Base-by-base conservation (phyloP, 2,797 vertebrate genomes). In the Sylvia borin region DNA sequence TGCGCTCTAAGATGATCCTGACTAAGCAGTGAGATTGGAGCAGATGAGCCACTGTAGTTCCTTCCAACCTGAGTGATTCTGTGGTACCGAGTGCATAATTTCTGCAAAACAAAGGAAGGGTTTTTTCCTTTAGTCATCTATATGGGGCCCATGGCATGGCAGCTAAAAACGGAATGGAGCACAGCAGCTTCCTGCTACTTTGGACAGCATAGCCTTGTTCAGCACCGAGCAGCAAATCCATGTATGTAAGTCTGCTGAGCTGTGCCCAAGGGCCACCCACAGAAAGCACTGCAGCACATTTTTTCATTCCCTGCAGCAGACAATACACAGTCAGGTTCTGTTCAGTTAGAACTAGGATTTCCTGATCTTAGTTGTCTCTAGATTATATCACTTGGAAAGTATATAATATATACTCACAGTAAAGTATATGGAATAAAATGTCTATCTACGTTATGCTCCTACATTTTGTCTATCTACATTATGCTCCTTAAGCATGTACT, bases 1-100 rank as follows among this genome's bases (percentile, higher is more conserved):
- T 32, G 6, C 0, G 0, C 7, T 71, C 21, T 17, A 9, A 25
- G 14, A 26, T 34, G 6, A 36, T 11, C 27, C 9, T 51, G 7
- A 13, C 12, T 45, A 22, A 53, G 22, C 22, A 43, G 17, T 16
- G 8, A 71, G 11, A 21, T 32, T 45, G 57, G 9, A 71, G 14
- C 9, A 32, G 6, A 32, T 27, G 32, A 82, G 11, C 7, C 14
- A 11, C 47, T 36, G 27, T 21, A 27, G 13, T 50, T 10, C 12
- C 45, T 60, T 53, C 38, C n/a, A 36, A 32, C 17, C 7, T 26
- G 32, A 61, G 27, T 36, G 57, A 70, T 31, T 60, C 45, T 61
- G 26, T 32, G 21, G 6, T 53, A 45, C 18, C 34, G 36, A 80
- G 34, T 13, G 17, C 12, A 5, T 24, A 62, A 58, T 73, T 90